Evolutionary conservation across 2,797 vertebrate species (phyloP).

Genomic region (Acanthurus lineatus): DNA sequence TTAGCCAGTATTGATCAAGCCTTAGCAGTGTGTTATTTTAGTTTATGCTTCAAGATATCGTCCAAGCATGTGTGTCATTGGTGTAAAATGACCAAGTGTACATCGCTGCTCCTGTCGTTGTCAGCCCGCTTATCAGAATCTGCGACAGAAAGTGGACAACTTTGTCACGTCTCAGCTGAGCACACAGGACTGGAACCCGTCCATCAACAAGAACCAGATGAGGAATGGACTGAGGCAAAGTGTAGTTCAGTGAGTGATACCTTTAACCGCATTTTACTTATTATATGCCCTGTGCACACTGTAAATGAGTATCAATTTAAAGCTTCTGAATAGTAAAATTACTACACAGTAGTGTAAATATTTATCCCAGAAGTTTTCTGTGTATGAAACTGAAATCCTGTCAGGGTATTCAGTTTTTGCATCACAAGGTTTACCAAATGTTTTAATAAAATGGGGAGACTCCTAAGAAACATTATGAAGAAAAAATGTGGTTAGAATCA

Average conservation of each 20-base stretch:
- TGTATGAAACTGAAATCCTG: not conserved
- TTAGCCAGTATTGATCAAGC: not conserved
- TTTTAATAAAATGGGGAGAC: not conserved
- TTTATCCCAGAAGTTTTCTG: not conserved
- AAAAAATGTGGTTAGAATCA: too few relatives aligned
- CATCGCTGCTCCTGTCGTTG: slow-evolving; percentile 1
- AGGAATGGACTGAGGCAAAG: slow-evolving; percentile 95
- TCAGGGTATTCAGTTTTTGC: not conserved
- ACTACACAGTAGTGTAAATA: too few relatives aligned
- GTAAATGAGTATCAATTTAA: not conserved
- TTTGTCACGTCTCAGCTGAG: slow-evolving; percentile 95
- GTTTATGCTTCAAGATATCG: not conserved
- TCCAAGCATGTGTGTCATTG: too few relatives aligned
- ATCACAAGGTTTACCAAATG: not conserved
- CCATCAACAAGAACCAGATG: slow-evolving; percentile 98
- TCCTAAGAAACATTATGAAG: not conserved
- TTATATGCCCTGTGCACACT: not conserved
- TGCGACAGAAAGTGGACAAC: slow-evolving; percentile 98
- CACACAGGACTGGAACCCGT: slow-evolving; percentile 97
- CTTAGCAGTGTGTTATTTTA: not conserved
- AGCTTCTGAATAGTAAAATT: not conserved
- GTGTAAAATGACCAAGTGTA: not conserved
- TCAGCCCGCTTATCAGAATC: slow-evolving; percentile 97
- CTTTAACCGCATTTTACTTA: too few relatives aligned
- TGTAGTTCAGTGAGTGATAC: slow-evolving; percentile 92